Conservation (phyloP, 2,797 vertebrate species). For the Apodemus agrarius region DNA sequence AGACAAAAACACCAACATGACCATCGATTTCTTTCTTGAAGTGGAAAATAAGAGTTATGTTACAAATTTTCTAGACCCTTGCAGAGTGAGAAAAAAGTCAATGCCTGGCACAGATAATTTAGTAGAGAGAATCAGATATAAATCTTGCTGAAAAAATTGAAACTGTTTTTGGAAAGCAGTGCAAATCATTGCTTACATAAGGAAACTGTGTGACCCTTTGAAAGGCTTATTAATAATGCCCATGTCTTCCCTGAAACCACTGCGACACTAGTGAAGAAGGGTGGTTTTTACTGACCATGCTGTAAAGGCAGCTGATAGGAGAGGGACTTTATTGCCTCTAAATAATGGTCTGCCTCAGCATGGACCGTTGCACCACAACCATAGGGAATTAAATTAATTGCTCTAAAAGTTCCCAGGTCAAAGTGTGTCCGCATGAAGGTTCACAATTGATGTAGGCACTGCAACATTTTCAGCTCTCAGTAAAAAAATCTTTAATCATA, state of each 20-base stretch:
- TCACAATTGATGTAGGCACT: not conserved
- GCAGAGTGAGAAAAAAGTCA: conserved; percentile 36
- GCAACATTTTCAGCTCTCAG: not conserved
- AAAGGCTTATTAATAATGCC: conserved; percentile 61
- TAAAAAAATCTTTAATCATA: not conserved
- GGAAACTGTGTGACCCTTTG: conserved; percentile 23
- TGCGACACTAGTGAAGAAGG: not conserved
- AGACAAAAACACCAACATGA: not conserved
- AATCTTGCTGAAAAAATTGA: conserved; percentile 60
- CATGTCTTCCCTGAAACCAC: not conserved
- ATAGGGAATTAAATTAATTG: conserved; percentile 51
- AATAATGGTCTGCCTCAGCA: not conserved
- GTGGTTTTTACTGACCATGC: not conserved
- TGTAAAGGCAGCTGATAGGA: not conserved
- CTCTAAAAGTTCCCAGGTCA: not conserved
- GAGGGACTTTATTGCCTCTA: not conserved
- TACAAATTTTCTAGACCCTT: conserved; percentile 32
- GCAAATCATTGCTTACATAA: conserved; percentile 57
- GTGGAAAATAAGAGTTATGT: conserved; percentile 36
- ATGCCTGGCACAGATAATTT: conserved; percentile 55
- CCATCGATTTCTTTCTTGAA: conserved; percentile 41
- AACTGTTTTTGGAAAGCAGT: conserved; percentile 22
- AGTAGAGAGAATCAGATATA: conserved; percentile 51
- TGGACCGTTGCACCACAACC: not conserved
- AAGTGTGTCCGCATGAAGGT: not conserved